Percentiles rank a stretch among this genome's conserved stretches.
Conservation (phyloP, 2,797 vertebrate genomes). For the Spheniscus humboldti region DNA sequence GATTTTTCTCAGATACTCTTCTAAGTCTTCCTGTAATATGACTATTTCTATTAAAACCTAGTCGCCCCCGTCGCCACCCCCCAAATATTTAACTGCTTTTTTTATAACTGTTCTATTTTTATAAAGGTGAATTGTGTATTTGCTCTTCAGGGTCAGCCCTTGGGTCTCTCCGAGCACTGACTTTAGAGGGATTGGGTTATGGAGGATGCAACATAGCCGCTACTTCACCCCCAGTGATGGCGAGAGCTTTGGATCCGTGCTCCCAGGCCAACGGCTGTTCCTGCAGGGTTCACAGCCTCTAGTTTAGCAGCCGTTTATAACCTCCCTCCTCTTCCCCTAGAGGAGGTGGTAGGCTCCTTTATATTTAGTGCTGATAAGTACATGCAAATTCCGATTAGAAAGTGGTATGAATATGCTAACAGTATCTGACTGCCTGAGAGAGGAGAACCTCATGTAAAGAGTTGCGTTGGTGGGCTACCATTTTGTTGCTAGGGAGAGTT, state of each 20-base stretch:
- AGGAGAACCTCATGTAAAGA: background rate
- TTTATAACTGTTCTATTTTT: fast-evolving
- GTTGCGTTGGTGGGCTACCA: background rate
- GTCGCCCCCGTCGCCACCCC: too few species aligned
- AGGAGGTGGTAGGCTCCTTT: background rate
- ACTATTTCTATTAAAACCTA: background rate
- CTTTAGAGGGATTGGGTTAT: background rate
- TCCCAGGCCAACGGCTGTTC: background rate
- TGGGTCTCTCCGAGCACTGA: background rate
- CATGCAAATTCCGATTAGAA: background rate
- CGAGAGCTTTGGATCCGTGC: background rate
- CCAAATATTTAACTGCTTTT: background rate
- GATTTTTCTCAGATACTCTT: background rate
- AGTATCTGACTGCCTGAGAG: background rate
- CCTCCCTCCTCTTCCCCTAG: background rate
- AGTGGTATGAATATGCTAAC: background rate
- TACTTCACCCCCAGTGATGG: background rate
- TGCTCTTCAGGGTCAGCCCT: background rate
- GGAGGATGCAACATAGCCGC: fast-evolving
- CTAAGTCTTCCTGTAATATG: too few species aligned
- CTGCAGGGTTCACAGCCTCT: background rate
- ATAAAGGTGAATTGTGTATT: background rate
- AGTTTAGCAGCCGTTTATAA: background rate
- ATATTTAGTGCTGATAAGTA: background rate
- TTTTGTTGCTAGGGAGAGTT: background rate